Evolutionary conservation across 1,140 invertebrate genomes (phyloP).

Genomic region (Drosophila sulfurigaster): DNA sequence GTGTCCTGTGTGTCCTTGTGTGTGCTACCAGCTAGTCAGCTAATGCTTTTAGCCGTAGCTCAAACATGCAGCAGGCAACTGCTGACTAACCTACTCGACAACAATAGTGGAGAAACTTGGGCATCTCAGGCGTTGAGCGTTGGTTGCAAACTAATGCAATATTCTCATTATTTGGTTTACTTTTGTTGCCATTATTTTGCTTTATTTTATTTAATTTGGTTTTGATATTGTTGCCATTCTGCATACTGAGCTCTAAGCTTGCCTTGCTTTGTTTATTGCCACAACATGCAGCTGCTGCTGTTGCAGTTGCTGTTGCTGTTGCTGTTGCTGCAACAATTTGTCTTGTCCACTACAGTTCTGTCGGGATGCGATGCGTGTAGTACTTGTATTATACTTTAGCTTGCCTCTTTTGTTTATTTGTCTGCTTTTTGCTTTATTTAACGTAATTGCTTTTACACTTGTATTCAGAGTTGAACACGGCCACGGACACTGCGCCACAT

Average conservation of each 20-base stretch:
- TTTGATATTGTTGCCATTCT: constrained; percentile 66
- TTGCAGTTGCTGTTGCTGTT: constrained; percentile 34
- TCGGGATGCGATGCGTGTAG: constrained; percentile 43
- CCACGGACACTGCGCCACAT: constrained; percentile 40
- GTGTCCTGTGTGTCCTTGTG: constrained; percentile 31
- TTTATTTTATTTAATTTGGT: constrained; percentile 73
- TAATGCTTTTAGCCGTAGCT: constrained; percentile 75
- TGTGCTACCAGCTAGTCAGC: constrained; percentile 60
- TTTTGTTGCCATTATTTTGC: constrained; percentile 58
- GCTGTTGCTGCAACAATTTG: constrained; percentile 74
- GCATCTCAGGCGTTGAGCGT: constrained; percentile 16
- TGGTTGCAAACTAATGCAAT: constrained; percentile 71
- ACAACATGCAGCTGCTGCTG: constrained; percentile 67
- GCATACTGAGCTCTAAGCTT: constrained; percentile 13
- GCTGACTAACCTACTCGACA: background rate
- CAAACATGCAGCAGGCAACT: constrained; percentile 42
- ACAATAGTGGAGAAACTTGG: background rate
- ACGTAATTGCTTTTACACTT: constrained; percentile 74
- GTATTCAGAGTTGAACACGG: constrained; percentile 35
- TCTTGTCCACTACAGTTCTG: constrained; percentile 52
- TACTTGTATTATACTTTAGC: constrained; percentile 29
- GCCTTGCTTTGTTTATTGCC: constrained; percentile 71
- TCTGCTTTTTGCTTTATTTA: constrained; percentile 75
- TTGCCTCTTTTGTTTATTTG: constrained; percentile 53
- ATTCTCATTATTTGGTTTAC: constrained; percentile 79